A percentile compares a stretch with the other conserved stretches of the same genome.
These are phyloP conservation scores for Belgica antarctica DNA, from an alignment of 2,888 invertebrate species.

Conservation along the genomic window DNA sequence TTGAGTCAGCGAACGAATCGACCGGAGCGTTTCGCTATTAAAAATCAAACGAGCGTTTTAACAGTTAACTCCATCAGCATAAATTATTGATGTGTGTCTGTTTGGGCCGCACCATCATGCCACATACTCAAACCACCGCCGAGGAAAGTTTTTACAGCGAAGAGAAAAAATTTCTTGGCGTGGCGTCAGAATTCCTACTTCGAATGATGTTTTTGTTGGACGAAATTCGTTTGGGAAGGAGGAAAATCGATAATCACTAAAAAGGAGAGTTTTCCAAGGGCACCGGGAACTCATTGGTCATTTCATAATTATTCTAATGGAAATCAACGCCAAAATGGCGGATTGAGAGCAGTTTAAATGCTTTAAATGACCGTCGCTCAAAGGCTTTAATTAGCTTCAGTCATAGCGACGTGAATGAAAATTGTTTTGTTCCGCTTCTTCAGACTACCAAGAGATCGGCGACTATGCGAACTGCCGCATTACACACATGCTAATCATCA, in stretches of 20 bases:
- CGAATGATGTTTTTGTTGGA: background rate
- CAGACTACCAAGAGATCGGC: background rate
- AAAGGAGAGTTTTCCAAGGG: background rate
- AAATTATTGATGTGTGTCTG: background rate
- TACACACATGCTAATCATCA: background rate
- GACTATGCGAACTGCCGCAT: background rate
- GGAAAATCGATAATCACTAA: background rate
- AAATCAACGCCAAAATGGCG: too few relatives aligned
- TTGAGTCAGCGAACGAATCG: background rate
- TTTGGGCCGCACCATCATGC: background rate
- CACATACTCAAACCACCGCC: background rate
- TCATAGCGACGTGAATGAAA: background rate
- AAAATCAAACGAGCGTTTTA: too few relatives aligned
- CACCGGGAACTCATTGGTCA: background rate
- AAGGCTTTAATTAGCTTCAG: background rate
- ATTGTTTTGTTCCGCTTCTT: background rate
- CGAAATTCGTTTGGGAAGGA: background rate
- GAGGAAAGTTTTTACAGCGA: too few relatives aligned
- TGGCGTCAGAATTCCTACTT: constrained; percentile 14
- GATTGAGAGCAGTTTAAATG: background rate
- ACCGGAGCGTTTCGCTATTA: background rate
- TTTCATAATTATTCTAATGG: background rate
- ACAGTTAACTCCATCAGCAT: background rate
- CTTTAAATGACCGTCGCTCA: too few relatives aligned
- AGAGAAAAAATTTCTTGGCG: constrained; percentile 1